Conservation (phyloP, 2,113 vertebrate species). For the rat (Rattus norvegicus) region DNA sequence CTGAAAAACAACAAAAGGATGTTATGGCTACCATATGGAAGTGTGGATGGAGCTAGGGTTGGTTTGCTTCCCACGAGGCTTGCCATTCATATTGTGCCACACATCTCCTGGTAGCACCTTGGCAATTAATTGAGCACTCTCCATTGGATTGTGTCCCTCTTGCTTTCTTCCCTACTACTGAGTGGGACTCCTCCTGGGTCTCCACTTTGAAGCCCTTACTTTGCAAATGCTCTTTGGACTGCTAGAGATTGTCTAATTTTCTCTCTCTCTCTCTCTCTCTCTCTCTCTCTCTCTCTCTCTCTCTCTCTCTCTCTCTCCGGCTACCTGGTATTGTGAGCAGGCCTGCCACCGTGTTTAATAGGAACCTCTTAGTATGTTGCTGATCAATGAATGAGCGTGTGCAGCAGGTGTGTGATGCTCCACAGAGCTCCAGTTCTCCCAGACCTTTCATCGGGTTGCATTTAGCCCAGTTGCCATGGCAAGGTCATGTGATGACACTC, state of each 20-base stretch:
- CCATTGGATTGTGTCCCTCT: constrained; percentile 69
- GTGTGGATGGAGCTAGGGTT: constrained; percentile 56
- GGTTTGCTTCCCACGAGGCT: constrained; percentile 70
- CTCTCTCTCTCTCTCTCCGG: background rate
- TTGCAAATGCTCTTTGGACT: background rate
- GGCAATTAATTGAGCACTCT: constrained; percentile 67
- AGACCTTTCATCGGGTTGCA: background rate
- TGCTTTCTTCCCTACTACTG: constrained; percentile 19
- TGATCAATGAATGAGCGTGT: background rate
- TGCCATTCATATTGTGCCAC: constrained; percentile 61
- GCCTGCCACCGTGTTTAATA: fast-evolving
- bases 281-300: no score
- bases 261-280: background rate
- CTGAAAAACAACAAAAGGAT: background rate
- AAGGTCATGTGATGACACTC: background rate
- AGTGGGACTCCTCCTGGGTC: constrained; percentile 67
- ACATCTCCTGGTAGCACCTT: constrained; percentile 61
- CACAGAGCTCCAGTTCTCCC: no score
- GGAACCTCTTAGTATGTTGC: background rate
- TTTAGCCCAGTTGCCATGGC: background rate
- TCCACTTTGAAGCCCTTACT: constrained; percentile 45
- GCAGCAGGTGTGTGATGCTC: fast-evolving
- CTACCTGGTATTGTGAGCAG: background rate
- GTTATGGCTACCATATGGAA: constrained; percentile 11
- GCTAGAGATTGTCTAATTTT: constrained; percentile 41